Evolutionary conservation across 2,113 vertebrate species (phyloP), one percentile per base, ranked within the genome.

Genomic region (Callipepla squamata): DNA sequence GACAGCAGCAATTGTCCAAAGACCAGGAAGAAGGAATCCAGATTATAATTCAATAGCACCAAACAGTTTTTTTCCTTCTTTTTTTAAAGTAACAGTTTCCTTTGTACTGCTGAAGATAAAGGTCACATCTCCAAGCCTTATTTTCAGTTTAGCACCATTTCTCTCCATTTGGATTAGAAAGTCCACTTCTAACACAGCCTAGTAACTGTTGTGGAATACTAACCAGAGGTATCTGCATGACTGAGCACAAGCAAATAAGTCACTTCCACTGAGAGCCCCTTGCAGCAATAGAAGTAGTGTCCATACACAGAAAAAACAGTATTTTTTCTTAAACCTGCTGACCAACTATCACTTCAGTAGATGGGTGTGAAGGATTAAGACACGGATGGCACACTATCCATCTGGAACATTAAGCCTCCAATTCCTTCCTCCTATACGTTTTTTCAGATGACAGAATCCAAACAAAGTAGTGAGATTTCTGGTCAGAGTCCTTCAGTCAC

Each of bases 1-100:
- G 81, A 82, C 80, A 59, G 77, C 85, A 69, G 94, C 92, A 93
- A 70, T 36, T 26, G 8, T 93, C 90, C 85, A 96, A 91, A 92
- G 89, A 74, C 50, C 30, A 86, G 67, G 62, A 92, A 62, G 84
- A 84, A 85, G 93, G 47, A 90, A 87, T 74, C 86, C 57, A 90
- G 89, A 96, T 94, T 96, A 92, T 75, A 94, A 91, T 90, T 95
- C 90, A 92, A 95, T 82, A 94, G 85, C 89, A 86, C 78, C 74
- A 92, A 94, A 95, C 78, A 91, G 74, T 48, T 89, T 70, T 73
- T 89, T 70, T 73, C 40, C 40, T 40, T 40, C 40, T 68, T 87
- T 70, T 73, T 92, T 90, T 92, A 82, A 95, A 91, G 67, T 92
- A 96, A 95, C 81, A 97, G 81, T 68, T 95, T 96, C 94, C 80